Evolutionary conservation across 1,140 invertebrate genomes (phyloP), one percentile per base, ranked within the genome.

Genomic region (Zaprionus nigranus): DNA sequence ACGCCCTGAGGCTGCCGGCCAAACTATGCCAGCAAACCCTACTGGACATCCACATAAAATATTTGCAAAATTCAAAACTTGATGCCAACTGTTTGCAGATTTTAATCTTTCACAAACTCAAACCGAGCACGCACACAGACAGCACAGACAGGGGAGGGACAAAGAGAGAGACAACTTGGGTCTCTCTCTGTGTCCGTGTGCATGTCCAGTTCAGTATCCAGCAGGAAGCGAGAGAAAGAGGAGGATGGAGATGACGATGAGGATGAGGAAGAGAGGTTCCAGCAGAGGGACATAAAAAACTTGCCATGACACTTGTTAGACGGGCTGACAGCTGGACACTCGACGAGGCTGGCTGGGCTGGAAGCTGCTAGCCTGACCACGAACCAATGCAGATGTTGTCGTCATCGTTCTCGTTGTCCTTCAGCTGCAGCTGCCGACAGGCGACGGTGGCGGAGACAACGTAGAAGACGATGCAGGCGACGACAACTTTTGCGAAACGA

Each of bases 71-170:
- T 80, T 88, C 79, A 85, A 88, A 90, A 90, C 81, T 90, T 78
- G 82, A 82, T 90, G 85, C 88, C 85, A 90, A 90, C 85, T 90
- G 85, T 90, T 90, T 90, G 85, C 86, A 90, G 85, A 90, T 90
- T 90, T 90, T 90, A 90, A 90, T 90, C 85, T 90, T 85, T 90
- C 85, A 86, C 84, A 90, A 82, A 82, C 75, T 77, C 80, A 65
- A 78, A 64, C 63, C 64, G 46, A 68, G 75, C 75, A 70, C 65
- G 66, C 66, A 74, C 66, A 74, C 67, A 72, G 56, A 66, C 46
- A 75, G 34, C 13, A 30, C 24, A 22, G 40, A 46, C 24, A 72
- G 46, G 46, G 54, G 58, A 63, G 61, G 67, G 63, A 69, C n/a
- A 1, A 15, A 11, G 43, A 69, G 17, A 11, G 43, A 69, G 59